Percentiles rank a stretch among this genome's conserved stretches.
Evolutionary conservation across 2,113 vertebrate species (phyloP).

Genomic region (Naja naja): DNA sequence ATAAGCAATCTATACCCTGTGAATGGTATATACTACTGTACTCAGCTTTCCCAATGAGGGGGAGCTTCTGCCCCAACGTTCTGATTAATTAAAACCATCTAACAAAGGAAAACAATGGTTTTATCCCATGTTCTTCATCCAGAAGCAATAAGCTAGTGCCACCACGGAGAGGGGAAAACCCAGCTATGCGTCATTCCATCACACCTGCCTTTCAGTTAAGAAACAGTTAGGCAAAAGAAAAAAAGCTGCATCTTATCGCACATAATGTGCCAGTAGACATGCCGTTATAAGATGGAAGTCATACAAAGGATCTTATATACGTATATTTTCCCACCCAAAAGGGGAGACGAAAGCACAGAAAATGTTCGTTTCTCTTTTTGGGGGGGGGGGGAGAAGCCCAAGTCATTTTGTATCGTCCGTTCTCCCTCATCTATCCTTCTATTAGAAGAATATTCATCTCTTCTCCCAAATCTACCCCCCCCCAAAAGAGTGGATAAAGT

Average conservation of each 20-base stretch:
- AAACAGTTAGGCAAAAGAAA: not conserved
- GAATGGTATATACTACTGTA: not conserved
- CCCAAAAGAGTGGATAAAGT: not conserved
- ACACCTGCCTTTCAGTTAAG: not conserved
- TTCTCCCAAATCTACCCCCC: not conserved
- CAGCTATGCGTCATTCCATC: slow-evolving; percentile 6
- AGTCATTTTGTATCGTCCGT: not conserved
- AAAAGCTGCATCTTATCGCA: not conserved
- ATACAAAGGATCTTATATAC: not conserved
- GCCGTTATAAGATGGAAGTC: not conserved
- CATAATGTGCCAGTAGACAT: not conserved
- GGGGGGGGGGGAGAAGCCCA: not conserved
- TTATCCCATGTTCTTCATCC: not conserved
- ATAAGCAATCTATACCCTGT: not conserved
- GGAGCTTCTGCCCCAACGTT: not conserved
- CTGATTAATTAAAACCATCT: not conserved
- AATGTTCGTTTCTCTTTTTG: not conserved
- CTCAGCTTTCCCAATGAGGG: not conserved
- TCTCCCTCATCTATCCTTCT: not conserved
- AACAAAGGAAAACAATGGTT: not conserved
- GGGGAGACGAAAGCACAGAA: not conserved
- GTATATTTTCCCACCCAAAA: not conserved
- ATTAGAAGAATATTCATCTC: not conserved
- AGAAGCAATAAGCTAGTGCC: not conserved
- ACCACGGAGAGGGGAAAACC: not conserved